Conservation (phyloP, 2,113 vertebrate genomes). For the Pipa parva region DNA sequence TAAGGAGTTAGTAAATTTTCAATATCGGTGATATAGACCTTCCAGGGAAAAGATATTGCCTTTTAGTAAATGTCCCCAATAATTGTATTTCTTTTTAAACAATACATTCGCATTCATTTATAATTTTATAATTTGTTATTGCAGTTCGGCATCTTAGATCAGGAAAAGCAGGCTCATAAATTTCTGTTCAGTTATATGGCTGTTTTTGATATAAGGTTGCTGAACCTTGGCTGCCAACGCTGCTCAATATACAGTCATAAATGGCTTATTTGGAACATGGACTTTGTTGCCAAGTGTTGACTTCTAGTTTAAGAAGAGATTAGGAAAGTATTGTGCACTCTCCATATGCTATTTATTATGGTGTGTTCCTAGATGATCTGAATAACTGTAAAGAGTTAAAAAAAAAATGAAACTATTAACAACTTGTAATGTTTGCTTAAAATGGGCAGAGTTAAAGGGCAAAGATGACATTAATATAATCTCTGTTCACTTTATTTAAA, state of each 20-base stretch:
- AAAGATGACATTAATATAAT: too few relatives aligned
- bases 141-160: constrained; percentile 63
- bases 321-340: constrained; percentile 40
- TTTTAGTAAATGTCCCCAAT: too few relatives aligned
- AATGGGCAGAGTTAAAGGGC: too few relatives aligned
- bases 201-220: constrained; percentile 64
- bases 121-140: too few relatives aligned
- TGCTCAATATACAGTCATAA: constrained; percentile 65
- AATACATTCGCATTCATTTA: too few relatives aligned
- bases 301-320: constrained; percentile 43
- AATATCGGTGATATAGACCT: too few relatives aligned
- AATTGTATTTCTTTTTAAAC: too few relatives aligned
- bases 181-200: constrained; percentile 49
- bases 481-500: too few relatives aligned
- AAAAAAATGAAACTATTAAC: too few relatives aligned
- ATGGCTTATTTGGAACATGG: constrained; percentile 57
- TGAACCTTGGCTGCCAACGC: constrained; percentile 67
- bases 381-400: not conserved
- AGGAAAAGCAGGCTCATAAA: constrained; percentile 67
- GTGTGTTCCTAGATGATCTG: not conserved
- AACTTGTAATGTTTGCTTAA: too few relatives aligned
- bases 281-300: constrained; percentile 48
- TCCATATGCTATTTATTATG: constrained; percentile 33
- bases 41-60: too few relatives aligned
- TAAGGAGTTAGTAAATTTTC: too few relatives aligned